These are phyloP conservation scores for Bothrops jararaca DNA, from an alignment of 2,113 vertebrate genomes.

Conservation along the genomic window DNA sequence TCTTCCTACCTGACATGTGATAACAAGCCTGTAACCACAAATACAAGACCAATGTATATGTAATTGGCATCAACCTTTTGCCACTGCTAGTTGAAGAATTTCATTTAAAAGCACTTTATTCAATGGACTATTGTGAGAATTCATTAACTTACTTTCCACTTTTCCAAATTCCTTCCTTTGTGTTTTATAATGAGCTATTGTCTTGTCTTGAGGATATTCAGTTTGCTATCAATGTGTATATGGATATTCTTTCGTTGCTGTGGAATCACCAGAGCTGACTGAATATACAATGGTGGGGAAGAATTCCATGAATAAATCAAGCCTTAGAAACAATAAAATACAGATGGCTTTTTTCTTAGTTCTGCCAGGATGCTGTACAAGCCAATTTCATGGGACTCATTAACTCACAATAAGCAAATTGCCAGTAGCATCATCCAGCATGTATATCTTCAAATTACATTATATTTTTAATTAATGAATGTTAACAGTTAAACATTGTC, in stretches of 20 bases:
- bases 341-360: conserved; percentile 4
- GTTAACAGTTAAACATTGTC: background rate
- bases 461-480: background rate
- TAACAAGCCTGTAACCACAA: background rate
- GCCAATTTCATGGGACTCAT: background rate
- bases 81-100: background rate
- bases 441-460: background rate
- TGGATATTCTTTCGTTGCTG: background rate
- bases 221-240: background rate
- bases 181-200: conserved; percentile 10
- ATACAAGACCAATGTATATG: background rate
- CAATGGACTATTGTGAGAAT: background rate
- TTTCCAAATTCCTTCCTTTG: background rate
- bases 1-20: background rate
- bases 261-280: background rate
- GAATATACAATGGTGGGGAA: background rate
- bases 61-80: background rate
- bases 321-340: background rate
- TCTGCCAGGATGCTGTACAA: conserved; percentile 10
- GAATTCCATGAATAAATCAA: conserved; percentile 28
- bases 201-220: background rate
- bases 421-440: background rate
- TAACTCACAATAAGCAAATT: background rate
- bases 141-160: background rate
- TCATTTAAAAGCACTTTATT: background rate